A percentile compares a stretch with the other conserved stretches of the same genome.
Evolutionary conservation across 2,888 invertebrate genomes (phyloP).

Genomic region (Calliphora vomitoria): DNA sequence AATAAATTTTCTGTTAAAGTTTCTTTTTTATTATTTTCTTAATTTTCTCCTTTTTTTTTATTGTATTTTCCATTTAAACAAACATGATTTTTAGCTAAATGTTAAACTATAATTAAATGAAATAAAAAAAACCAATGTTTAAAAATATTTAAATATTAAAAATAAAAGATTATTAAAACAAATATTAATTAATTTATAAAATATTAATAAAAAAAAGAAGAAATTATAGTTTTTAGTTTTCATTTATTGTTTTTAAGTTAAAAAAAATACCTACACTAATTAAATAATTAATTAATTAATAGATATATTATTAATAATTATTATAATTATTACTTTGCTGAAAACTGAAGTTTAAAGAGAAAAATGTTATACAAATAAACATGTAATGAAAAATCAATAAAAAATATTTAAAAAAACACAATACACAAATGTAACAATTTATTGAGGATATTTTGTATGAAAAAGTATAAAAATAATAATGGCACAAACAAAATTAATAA

Average conservation of each 20-base stretch:
- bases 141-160: constrained; percentile 37
- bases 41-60: constrained; percentile 21
- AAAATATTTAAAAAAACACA: constrained; percentile 41
- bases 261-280: constrained; percentile 61
- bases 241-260: constrained; percentile 62
- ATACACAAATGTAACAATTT: constrained; percentile 18
- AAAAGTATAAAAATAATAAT: background rate
- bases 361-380: constrained; percentile 66
- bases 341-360: constrained; percentile 62
- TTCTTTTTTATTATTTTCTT: constrained; percentile 23
- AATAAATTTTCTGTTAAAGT: background rate
- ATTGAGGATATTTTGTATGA: background rate
- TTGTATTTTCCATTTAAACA: constrained; percentile 9
- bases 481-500: background rate
- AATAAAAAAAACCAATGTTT: background rate
- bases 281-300: constrained; percentile 65
- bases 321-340: constrained; percentile 58
- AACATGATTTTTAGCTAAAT: constrained; percentile 64
- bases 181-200: constrained; percentile 70
- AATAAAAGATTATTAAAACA: constrained; percentile 48
- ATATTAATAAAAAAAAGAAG: constrained; percentile 36
- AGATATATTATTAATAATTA: constrained; percentile 45
- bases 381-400: constrained; percentile 64
- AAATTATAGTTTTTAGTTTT: constrained; percentile 65
- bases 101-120: constrained; percentile 42